Conservation (phyloP, 1,140 invertebrate genomes). For the Drosophila erecta region DNA sequence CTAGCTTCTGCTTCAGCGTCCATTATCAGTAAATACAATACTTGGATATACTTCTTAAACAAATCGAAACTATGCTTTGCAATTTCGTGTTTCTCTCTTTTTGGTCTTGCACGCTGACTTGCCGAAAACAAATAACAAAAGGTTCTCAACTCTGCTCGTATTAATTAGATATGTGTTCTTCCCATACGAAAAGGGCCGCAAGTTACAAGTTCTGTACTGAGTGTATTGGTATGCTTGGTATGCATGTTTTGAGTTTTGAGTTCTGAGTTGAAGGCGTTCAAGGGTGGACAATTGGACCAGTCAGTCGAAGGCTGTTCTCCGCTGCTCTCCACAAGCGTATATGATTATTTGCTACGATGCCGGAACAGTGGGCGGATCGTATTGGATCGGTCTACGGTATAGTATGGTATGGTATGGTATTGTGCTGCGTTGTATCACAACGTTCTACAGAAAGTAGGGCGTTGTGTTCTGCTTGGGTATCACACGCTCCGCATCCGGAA, state of each 20-base stretch:
- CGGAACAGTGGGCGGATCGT: conserved; percentile 29
- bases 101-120: conserved; percentile 14
- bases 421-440: conserved; percentile 10
- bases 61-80: conserved; percentile 10
- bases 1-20: conserved; percentile 8
- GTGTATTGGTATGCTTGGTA: neutral
- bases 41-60: conserved; percentile 14
- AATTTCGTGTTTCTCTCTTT: neutral
- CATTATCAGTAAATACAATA: conserved; percentile 23
- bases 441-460: conserved; percentile 95
- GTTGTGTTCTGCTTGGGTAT: conserved; percentile 96
- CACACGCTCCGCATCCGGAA: conserved; percentile 96
- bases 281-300: conserved; percentile 11
- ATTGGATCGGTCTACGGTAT: conserved; percentile 3
- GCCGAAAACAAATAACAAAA: conserved; percentile 30
- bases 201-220: neutral
- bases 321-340: conserved; percentile 22
- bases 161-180: conserved; percentile 28
- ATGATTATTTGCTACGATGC: conserved; percentile 1
- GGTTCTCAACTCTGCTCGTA: conserved; percentile 25
- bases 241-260: neutral
- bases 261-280: conserved; percentile 1
- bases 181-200: neutral
- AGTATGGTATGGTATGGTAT: conserved; percentile 1
- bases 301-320: conserved; percentile 11